These are phyloP conservation scores for Xenopus petersii DNA, from an alignment of 2,797 vertebrate species.

Conservation along the genomic window DNA sequence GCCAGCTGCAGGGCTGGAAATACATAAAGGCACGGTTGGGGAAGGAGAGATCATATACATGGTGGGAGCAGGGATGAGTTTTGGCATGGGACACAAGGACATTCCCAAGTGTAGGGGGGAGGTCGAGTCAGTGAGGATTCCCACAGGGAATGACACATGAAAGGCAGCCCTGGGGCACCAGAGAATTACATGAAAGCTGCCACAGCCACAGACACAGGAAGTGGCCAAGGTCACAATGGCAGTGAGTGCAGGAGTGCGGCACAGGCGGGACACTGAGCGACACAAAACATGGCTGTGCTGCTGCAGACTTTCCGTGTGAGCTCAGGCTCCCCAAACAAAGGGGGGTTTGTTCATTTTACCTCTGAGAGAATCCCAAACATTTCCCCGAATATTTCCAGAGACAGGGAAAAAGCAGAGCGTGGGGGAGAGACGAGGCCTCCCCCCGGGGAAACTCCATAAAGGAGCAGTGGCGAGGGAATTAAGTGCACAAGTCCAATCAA, in stretches of 20 bases:
- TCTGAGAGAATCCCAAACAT: constrained; percentile 44
- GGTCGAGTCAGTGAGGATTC: too few species aligned
- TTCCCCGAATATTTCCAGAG: constrained; percentile 53
- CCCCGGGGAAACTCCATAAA: too few species aligned
- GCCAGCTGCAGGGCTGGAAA: neutral
- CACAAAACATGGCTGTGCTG: neutral
- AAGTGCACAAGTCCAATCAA: too few species aligned
- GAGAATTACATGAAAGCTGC: too few species aligned
- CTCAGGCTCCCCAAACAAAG: constrained; percentile 35
- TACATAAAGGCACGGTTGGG: too few species aligned
- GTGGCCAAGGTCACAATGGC: too few species aligned
- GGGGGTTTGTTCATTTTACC: constrained; percentile 23
- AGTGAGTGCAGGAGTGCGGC: too few species aligned
- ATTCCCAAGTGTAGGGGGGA: neutral
- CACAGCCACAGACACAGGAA: too few species aligned
- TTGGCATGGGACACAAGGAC: neutral
- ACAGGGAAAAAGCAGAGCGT: neutral
- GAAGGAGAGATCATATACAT: neutral
- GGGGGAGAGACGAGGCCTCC: neutral
- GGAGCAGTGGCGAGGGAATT: too few species aligned
- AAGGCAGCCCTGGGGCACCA: too few species aligned
- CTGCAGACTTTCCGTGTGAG: constrained; percentile 16
- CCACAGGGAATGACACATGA: too few species aligned
- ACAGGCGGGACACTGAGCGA: too few species aligned
- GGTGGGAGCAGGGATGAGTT: neutral